Percentiles rank a stretch among this genome's conserved stretches.
phyloP scores from a whole-genome alignment of 2,888 invertebrate species.

The Pycnomerus fuliginosus region DNA sequence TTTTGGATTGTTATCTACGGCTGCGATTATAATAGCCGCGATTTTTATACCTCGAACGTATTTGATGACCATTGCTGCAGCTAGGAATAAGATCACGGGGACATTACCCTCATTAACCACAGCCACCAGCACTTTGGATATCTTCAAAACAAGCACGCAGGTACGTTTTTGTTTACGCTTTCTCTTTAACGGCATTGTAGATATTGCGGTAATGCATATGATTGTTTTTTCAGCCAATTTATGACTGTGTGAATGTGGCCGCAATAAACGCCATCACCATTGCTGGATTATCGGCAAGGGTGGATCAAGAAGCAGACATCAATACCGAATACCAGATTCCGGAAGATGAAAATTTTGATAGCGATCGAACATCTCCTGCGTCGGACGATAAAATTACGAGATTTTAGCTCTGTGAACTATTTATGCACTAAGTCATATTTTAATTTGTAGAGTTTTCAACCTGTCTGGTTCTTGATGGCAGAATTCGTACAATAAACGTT shows the following conservation, averaged over 20 bases:
- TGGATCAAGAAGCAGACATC: conserved; percentile 39
- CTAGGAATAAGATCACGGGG: conserved; percentile 60
- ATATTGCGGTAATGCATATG: no score
- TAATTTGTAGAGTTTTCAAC: no score
- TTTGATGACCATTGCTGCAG: conserved; percentile 64
- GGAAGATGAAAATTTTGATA: conserved; percentile 43
- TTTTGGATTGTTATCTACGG: conserved; percentile 62
- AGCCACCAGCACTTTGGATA: conserved; percentile 53
- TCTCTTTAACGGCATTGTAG: no score
- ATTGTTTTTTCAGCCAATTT: conserved; percentile 54
- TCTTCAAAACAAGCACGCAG: conserved; percentile 49
- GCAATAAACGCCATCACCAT: conserved; percentile 50
- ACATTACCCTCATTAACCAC: conserved; percentile 55
- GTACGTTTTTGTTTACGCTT: no score
- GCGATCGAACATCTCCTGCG: conserved; percentile 39
- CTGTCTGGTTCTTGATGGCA: no score
- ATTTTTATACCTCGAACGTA: conserved; percentile 71
- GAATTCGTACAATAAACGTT: no score
- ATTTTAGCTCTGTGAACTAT: no score
- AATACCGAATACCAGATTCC: conserved; percentile 42
- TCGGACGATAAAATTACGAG: conserved; percentile 48
- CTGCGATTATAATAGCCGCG: conserved; percentile 61
- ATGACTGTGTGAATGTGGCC: conserved; percentile 61
- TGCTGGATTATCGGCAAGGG: conserved; percentile 34
- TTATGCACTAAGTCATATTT: no score